Evolutionary conservation across 2,797 vertebrate genomes (phyloP), one percentile per base, ranked within the genome.

Genomic region (Peromyscus nudipes): DNA sequence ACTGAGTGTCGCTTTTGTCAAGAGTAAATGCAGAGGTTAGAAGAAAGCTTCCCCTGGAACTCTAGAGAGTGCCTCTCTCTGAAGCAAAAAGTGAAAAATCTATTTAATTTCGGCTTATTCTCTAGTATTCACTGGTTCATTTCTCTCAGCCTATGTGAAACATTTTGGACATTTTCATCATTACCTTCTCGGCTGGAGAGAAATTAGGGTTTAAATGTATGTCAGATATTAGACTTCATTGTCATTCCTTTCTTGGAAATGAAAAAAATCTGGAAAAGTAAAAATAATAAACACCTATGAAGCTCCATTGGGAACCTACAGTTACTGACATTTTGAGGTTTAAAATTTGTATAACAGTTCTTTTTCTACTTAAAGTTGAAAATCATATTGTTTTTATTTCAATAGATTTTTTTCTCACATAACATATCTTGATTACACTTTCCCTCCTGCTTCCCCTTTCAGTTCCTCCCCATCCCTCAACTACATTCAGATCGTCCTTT

Each of bases 171-270:
- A 55, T 65, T 92, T 90, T 88, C 64, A 34, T 92, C 77, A 71
- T 52, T 82, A 91, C 37, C 1, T 65, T 49, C 49, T 88, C 43
- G 13, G 40, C 52, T 62, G 65, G 25, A 69, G 55, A 75, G 19
- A 95, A 86, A 89, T 82, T 49, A 89, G 25, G 57, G 16, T 84
- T 94, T 90, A 89, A 92, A 55, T 95, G 5, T 84, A 14, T 62
- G 34, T 27, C 67, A 89, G 25, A 29, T 81, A 64, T 69, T 83
- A 69, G 49, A 91, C 71, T 64, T 80, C 55, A 91, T 29, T 92
- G 34, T 75, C 31, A 37, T 89, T 79, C 8, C 12, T 23, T n/a
- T 85, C 92, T 62, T n/a, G 95, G 37, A 57, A 92, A 80, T 64
- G 64, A 31, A 69, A 69, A 92, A 88, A 92, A 55, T 87, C 34